phyloP scores from a whole-genome alignment of 2,888 invertebrate genomes.

The Acholoe squamosa region DNA sequence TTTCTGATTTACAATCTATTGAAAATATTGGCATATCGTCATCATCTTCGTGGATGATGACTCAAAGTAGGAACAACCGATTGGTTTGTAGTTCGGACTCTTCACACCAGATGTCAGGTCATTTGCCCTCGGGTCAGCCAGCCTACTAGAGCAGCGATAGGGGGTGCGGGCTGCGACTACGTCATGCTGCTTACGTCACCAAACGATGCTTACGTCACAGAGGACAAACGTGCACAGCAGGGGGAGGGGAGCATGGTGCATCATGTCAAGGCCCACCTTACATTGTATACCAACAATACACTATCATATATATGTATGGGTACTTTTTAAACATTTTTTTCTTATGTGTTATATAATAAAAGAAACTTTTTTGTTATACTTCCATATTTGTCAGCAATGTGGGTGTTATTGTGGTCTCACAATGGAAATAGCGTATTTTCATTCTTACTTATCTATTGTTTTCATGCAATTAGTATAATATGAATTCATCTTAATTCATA shows the following conservation, averaged over 20 bases:
- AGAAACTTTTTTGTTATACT: too few species aligned
- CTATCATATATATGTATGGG: too few species aligned
- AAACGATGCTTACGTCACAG: constrained; percentile 48
- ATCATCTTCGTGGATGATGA: neutral
- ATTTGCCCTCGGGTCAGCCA: constrained; percentile 61
- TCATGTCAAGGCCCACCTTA: constrained; percentile 46
- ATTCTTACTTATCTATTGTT: too few species aligned
- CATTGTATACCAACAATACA: too few species aligned
- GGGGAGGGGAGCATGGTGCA: constrained; percentile 56
- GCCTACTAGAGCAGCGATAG: constrained; percentile 39
- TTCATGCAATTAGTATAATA: too few species aligned
- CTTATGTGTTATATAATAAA: too few species aligned
- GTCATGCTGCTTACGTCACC: constrained; percentile 59
- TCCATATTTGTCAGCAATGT: too few species aligned
- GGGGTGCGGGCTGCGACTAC: constrained; percentile 51
- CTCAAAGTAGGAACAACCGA: constrained; percentile 43
- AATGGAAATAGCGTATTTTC: too few species aligned
- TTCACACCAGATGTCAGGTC: constrained; percentile 61
- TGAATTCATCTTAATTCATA: too few species aligned
- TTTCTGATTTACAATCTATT: neutral
- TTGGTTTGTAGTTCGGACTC: constrained; percentile 51
- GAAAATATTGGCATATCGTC: neutral
- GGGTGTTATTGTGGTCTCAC: too few species aligned
- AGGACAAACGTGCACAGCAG: constrained; percentile 58
- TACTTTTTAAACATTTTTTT: too few species aligned